Conservation (phyloP, 1,140 invertebrate genomes). For the Pristionchus pacificus region DNA sequence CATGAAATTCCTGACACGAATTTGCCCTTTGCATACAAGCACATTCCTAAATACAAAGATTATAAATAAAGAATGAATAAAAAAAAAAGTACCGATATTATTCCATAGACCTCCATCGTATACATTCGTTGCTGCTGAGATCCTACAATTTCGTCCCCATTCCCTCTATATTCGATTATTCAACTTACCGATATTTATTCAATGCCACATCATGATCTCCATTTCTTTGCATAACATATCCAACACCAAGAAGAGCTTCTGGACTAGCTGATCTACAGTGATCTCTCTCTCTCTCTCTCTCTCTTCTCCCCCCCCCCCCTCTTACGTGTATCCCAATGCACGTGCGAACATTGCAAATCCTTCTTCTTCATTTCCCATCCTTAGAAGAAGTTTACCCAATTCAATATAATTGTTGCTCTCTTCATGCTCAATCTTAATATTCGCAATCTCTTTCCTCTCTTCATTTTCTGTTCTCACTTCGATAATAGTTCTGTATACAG, state of each 20-base stretch:
- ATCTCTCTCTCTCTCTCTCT: not conserved
- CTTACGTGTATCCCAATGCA: constrained; percentile 10
- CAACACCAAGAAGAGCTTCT: constrained; percentile 3
- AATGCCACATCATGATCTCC: constrained; percentile 20
- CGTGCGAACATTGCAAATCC: constrained; percentile 6
- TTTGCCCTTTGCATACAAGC: not conserved
- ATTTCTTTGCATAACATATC: constrained; percentile 13
- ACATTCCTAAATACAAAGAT: not conserved
- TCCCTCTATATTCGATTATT: not conserved
- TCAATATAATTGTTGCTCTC: not conserved
- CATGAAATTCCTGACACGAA: not conserved
- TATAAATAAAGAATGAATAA: not conserved
- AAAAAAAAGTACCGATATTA: not conserved
- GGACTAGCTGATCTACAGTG: not conserved
- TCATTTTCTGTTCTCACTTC: constrained; percentile 12
- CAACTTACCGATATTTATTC: constrained; percentile 14
- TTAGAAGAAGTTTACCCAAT: constrained; percentile 1
- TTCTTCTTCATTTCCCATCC: constrained; percentile 8
- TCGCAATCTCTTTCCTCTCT: not conserved
- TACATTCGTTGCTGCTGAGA: not conserved
- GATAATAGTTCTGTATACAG: constrained; percentile 4
- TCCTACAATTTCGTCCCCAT: not conserved
- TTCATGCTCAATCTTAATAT: not conserved
- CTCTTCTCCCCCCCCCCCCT: not conserved
- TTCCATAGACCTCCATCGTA: not conserved